Base-by-base conservation (phyloP, 2,888 invertebrate species). In the Drosophila engyochracea region DNA sequence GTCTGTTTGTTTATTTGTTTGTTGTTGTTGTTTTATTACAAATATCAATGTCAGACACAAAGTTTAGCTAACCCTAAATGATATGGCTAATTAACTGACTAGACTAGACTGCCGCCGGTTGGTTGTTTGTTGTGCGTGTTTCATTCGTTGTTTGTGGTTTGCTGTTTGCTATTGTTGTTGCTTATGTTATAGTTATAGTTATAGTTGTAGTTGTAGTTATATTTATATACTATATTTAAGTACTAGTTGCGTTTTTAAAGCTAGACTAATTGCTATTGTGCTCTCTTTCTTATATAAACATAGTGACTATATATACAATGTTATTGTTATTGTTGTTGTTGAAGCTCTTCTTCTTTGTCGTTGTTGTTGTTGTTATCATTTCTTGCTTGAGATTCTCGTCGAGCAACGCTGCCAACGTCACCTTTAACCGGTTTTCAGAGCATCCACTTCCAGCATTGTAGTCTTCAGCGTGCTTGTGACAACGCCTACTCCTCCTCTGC, bases 381-480 rank as follows among this genome's bases (percentile, higher is more conserved):
- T 37, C 25, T 55, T 25, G 35, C 35, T 30, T 41, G 73, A 79
- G 79, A 79, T 84, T 82, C 80, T 41, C 31, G 16, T 14, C 39
- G 31, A 41, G 53, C 53, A 53, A 28, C 25, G 31, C 31, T 22
- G 31, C 19, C 19, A 22, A 19, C n/a, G 28, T 35, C 54, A 35
- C 28, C 35, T 61, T 61, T 85, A 85, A 85, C 85, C 87, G 89
- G 85, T 85, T 89, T 89, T 85, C 67, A 84, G 51, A 57, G 82
- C 76, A 71, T 89, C 85, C 58, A 86, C 72, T 59, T 84, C 87
- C 64, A 82, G 55, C 70, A 87, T 76, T 37, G 84, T 54, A 65
- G 89, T 79, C 81, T 81, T 85, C 63, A 74, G 31, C n/a, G 68
- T 68, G 55, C 44, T 70, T 19, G 52, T 33, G 47, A 67, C 47